These are phyloP conservation scores for Lasiurus cinereus DNA, from an alignment of 2,113 vertebrate species.

Conservation along the genomic window DNA sequence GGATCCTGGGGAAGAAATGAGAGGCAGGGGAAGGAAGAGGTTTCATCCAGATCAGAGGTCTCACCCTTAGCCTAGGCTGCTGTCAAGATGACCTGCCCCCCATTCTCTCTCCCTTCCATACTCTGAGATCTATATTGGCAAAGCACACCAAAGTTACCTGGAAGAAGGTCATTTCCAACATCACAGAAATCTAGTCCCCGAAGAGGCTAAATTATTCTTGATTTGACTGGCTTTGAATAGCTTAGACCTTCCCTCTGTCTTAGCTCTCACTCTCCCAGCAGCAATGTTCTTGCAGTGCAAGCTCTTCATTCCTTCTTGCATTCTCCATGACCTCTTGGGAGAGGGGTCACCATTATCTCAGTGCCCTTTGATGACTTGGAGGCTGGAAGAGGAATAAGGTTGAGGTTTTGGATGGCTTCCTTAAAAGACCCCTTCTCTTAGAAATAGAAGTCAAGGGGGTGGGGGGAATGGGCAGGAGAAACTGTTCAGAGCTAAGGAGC, in stretches of 20 bases:
- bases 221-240: not conserved
- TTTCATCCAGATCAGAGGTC: not conserved
- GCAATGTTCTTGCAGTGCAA: not conserved
- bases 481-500: not conserved
- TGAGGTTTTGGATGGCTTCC: slow-evolving; percentile 1
- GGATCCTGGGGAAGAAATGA: not conserved
- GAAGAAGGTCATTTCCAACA: slow-evolving; percentile 9
- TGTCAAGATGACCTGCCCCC: not conserved
- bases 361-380: not conserved
- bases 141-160: not conserved
- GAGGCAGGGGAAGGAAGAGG: not conserved
- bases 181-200: not conserved
- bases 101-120: not conserved
- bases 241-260: not conserved
- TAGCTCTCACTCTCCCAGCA: not conserved
- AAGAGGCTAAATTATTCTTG: not conserved
- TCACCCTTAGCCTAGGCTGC: not conserved
- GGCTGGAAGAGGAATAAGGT: not conserved
- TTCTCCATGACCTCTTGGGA: not conserved
- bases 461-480: not conserved
- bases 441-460: not conserved
- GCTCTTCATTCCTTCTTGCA: not conserved
- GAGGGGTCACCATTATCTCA: not conserved
- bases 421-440: not conserved
- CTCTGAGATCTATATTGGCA: not conserved